These are phyloP conservation scores for Toxotes lorentzi DNA, from an alignment of 2,797 vertebrate species.

Conservation along the genomic window DNA sequence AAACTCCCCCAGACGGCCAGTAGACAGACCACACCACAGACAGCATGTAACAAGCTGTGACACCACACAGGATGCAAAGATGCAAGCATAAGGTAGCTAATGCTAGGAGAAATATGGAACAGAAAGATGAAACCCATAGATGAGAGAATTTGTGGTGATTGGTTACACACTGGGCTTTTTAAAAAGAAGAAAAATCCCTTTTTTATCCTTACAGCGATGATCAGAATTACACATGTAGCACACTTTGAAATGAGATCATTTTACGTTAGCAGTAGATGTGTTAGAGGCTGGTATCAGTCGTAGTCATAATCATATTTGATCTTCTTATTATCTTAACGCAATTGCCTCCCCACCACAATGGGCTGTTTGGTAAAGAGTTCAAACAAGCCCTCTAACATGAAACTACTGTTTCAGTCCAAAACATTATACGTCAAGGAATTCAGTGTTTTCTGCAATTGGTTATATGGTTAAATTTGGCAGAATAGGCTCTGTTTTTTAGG, in stretches of 20 bases:
- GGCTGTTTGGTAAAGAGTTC: neutral
- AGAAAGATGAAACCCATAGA: neutral
- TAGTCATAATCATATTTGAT: neutral
- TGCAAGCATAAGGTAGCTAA: conserved; percentile 31
- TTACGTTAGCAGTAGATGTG: neutral
- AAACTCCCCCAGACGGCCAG: conserved; percentile 60
- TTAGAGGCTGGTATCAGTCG: neutral
- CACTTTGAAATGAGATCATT: neutral
- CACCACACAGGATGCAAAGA: conserved; percentile 35
- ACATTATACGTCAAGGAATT: conserved; percentile 1
- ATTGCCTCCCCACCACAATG: neutral
- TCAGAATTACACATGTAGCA: neutral
- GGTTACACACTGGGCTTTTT: neutral
- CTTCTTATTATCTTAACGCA: neutral
- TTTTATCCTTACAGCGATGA: neutral
- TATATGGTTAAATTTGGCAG: neutral
- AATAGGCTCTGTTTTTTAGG: neutral
- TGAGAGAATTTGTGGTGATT: neutral
- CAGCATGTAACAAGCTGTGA: conserved; percentile 46
- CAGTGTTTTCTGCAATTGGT: neutral
- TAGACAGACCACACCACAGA: conserved; percentile 33
- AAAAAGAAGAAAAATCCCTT: neutral
- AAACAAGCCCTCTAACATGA: neutral
- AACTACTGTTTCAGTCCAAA: neutral
- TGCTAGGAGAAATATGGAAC: conserved; percentile 12